Conservation (phyloP, 2,797 vertebrate species). For the Sebastes miniatus region DNA sequence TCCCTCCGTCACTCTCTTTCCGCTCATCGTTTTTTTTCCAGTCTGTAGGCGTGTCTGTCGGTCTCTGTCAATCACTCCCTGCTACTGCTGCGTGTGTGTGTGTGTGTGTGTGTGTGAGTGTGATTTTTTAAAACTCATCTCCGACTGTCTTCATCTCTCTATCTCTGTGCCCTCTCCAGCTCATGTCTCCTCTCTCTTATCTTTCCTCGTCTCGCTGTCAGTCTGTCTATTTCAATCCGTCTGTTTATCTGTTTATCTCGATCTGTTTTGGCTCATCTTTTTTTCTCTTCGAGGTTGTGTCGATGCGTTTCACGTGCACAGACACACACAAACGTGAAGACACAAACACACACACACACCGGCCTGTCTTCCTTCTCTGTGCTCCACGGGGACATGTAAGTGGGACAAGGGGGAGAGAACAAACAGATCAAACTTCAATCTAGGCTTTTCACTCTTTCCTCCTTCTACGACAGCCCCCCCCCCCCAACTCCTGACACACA, state of each 20-base stretch:
- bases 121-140: conserved; percentile 42
- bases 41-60: conserved; percentile 67
- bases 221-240: conserved; percentile 65
- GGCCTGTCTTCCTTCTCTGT: conserved; percentile 47
- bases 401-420: conserved; percentile 73
- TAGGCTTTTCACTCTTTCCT: conserved; percentile 64
- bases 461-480: background rate
- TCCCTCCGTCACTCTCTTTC: conserved; percentile 57
- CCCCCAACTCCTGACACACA: background rate
- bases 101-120: background rate
- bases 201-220: conserved; percentile 58
- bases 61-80: conserved; percentile 67
- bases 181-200: conserved; percentile 47
- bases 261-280: conserved; percentile 57
- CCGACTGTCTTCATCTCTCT: conserved; percentile 38
- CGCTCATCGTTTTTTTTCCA: conserved; percentile 64
- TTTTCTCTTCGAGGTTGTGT: conserved; percentile 35
- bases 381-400: conserved; percentile 73
- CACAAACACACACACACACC: conserved; percentile 18
- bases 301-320: conserved; percentile 14
- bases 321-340: conserved; percentile 11
- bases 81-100: background rate
- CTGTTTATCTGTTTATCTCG: conserved; percentile 71
- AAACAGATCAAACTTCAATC: conserved; percentile 78
- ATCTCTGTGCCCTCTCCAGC: conserved; percentile 48